Evolutionary conservation across 2,113 vertebrate species (phyloP), one percentile per base, ranked within the genome.

Genomic region (Calonectris borealis): DNA sequence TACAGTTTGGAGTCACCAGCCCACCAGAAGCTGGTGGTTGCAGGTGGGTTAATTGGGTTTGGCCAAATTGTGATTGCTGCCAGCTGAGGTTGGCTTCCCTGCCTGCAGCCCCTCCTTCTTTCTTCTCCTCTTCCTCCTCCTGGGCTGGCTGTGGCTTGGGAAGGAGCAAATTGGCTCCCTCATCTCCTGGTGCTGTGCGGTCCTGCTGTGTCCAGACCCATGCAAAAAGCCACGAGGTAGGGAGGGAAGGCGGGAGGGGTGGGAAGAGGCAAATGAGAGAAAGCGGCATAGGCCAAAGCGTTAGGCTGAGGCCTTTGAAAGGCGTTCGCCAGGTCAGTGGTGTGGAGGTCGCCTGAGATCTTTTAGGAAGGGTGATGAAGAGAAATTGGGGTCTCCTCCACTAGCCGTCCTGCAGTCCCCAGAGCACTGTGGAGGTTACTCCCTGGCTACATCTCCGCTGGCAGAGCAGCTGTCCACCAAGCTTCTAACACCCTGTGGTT

Each of bases 221-320:
- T 1, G 15, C 21, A 29, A 10, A 61, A 17, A 40, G 11, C 13
- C 4, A 5, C 0, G 2, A 26, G 36, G 11, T n/a, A 5, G 34
- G 8, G 34, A 42, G 40, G 27, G 71, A 31, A 55, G 13, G 34
- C 5, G 3, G 29, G 29, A 70, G 34, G 10, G 15, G 18, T 24
- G 46, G 19, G 34, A 61, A 88, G 71, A 51, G 31, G 2, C 9
- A 51, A 24, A n/a, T 2, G 16, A n/a, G 36, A 21, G 27, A 34
- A 60, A 14, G 48, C 24, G 25, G 3, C 1, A 2, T 3, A 36
- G 46, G 12, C 13, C 4, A 16, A 2, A 69, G 18, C 1, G 0
- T 71, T 24, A 22, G 36, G 10, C 42, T 54, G 34, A 26, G 46
- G 38, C 19, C n/a, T 72, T 64, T 69, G 52, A 34, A 62, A 78